Evolutionary conservation across 1,140 invertebrate species (phyloP).

Genomic region (Pristionchus pacificus): DNA sequence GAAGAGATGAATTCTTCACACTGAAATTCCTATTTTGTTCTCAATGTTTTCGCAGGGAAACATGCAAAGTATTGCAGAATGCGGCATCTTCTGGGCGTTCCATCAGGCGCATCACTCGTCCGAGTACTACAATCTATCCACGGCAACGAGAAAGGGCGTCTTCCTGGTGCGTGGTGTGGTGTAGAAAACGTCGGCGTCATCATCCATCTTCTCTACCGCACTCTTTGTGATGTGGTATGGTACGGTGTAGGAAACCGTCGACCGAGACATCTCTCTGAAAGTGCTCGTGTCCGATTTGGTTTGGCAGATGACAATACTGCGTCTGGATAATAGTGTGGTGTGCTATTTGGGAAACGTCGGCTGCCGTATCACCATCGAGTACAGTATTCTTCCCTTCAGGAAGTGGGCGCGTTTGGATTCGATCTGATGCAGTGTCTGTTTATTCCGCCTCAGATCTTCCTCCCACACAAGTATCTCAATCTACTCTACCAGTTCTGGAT

Average conservation of each 20-base stretch:
- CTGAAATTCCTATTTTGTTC: not conserved
- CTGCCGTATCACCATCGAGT: too few species aligned
- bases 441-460: constrained; percentile 53
- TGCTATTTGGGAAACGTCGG: too few species aligned
- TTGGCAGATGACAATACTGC: too few species aligned
- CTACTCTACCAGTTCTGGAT: constrained; percentile 56
- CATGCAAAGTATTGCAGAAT: constrained; percentile 61
- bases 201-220: too few species aligned
- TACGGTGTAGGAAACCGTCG: too few species aligned
- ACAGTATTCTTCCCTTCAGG: too few species aligned
- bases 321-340: too few species aligned
- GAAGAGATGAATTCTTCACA: not conserved
- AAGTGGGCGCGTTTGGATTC: constrained; percentile 57
- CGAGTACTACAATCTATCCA: constrained; percentile 86
- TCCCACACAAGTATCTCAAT: constrained; percentile 55
- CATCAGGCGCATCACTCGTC: constrained; percentile 94
- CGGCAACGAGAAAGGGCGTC: constrained; percentile 59
- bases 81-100: constrained; percentile 85
- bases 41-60: not conserved
- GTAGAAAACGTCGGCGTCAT: too few species aligned
- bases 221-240: too few species aligned
- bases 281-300: too few species aligned
- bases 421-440: constrained; percentile 52
- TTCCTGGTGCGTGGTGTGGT: constrained; percentile 44
- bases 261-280: too few species aligned